Evolutionary conservation across 2,113 vertebrate genomes (phyloP).

Genomic region (Alouatta palliata): DNA sequence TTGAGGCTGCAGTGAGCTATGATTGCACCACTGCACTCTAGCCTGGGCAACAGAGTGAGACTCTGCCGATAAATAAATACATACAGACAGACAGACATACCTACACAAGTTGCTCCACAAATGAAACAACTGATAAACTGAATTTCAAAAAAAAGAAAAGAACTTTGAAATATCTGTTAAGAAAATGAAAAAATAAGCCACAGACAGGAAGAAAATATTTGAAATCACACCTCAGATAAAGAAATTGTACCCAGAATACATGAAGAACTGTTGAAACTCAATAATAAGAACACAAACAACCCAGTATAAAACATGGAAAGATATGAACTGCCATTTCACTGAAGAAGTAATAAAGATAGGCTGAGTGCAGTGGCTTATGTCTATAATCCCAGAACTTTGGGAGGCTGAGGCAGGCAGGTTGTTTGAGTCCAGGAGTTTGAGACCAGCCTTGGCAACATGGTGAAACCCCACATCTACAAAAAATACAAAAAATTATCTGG

Average conservation of each 20-base stretch:
- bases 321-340: background rate
- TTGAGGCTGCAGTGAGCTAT: background rate
- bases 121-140: background rate
- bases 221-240: constrained; percentile 6
- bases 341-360: constrained; percentile 1
- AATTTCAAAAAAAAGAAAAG: background rate
- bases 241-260: background rate
- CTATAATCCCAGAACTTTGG: no score
- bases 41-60: background rate
- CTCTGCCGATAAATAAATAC: no score
- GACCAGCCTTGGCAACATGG: no score
- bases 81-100: background rate
- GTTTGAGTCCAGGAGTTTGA: no score
- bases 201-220: background rate
- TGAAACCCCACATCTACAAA: no score
- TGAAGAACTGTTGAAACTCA: background rate
- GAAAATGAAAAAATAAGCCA: background rate
- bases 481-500: no score
- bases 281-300: background rate
- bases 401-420: no score
- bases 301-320: background rate
- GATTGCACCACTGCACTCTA: background rate
- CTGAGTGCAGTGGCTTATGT: no score
- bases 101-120: background rate
- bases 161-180: background rate